Evolutionary conservation across 2,888 invertebrate genomes (phyloP), one percentile per base, ranked within the genome.

Genomic region (Lottia gigantea): DNA sequence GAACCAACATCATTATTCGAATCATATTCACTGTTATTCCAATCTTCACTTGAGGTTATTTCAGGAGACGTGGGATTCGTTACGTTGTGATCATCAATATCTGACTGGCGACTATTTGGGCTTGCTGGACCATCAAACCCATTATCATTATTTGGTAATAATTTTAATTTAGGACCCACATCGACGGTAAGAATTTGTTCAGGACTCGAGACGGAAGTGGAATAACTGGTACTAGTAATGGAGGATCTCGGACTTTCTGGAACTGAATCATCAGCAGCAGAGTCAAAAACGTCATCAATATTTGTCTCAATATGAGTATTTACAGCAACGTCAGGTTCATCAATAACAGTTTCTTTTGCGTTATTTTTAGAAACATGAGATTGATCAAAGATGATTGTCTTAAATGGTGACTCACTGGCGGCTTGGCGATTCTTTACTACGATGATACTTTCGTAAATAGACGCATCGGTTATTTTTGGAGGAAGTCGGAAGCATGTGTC

Each of bases 251-350:
- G 26, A 62, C 46, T 46, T 16, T 45, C 45, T 49, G 66, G 64
- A 19, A 71, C 64, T 12, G 67, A 49, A 40, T 72, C 72, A 62
- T 70, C 72, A 64, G 70, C 68, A 66, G 72, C 67, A 47, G 72
- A 71, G 72, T 76, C 76, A 66, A 55, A 69, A 23, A 66, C 45
- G 40, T 71, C 72, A 64, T 73, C 75, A 26, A 72, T 66, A 40
- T 72, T 70, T 15, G 72, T 75, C 64, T 75, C 75, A 63, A 68
- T 31, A 46, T 46, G n/a, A 26, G 55, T 46, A 25, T 26, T 11
- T 25, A n/a, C 26, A 19, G 15, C 40, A 23, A 47, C 67, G n/a
- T 31, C 61, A 19, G 61, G n/a, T 16, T 71, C 66, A 47, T 71
- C 73, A 40, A 71, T 71, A 7, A 63, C 63, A 6, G 73, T 71